These are phyloP conservation scores for Iphiclides podalirius DNA, from an alignment of 2,888 invertebrate genomes.

Conservation along the genomic window DNA sequence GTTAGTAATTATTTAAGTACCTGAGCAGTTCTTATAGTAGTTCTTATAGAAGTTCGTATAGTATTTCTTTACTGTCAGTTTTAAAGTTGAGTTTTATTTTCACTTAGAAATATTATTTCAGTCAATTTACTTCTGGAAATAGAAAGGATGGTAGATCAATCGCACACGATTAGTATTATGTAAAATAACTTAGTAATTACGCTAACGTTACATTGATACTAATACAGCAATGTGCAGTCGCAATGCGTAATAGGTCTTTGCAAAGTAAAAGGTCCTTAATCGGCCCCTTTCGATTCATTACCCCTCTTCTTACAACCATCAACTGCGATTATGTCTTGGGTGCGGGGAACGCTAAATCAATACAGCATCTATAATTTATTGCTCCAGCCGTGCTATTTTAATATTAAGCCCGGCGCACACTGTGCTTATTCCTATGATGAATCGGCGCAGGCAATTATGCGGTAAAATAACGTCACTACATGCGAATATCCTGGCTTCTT, in stretches of 20 bases:
- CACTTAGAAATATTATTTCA: too few species aligned
- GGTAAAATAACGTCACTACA: constrained; percentile 12
- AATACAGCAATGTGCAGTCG: constrained; percentile 5
- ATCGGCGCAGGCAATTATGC: constrained; percentile 20
- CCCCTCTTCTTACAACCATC: constrained; percentile 12
- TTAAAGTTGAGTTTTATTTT: too few species aligned
- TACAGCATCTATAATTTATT: constrained; percentile 21
- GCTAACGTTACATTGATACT: neutral
- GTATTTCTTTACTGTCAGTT: too few species aligned
- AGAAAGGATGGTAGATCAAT: too few species aligned
- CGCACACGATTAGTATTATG: too few species aligned
- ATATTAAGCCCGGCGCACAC: constrained; percentile 18
- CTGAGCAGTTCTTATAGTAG: too few species aligned
- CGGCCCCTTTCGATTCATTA: constrained; percentile 20
- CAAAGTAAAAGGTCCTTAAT: constrained; percentile 12
- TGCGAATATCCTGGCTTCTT: constrained; percentile 9
- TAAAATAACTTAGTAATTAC: too few species aligned
- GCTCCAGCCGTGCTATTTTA: constrained; percentile 21
- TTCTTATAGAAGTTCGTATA: too few species aligned
- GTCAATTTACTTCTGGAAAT: too few species aligned
- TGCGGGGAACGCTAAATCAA: constrained; percentile 23
- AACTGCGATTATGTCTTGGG: constrained; percentile 20
- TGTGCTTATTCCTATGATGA: constrained; percentile 20
- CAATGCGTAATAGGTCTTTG: neutral
- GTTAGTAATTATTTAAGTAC: too few species aligned